Evolutionary conservation across 2,797 vertebrate species (phyloP), one percentile per base, ranked within the genome.

Genomic region (Lutjanus campechanus): DNA sequence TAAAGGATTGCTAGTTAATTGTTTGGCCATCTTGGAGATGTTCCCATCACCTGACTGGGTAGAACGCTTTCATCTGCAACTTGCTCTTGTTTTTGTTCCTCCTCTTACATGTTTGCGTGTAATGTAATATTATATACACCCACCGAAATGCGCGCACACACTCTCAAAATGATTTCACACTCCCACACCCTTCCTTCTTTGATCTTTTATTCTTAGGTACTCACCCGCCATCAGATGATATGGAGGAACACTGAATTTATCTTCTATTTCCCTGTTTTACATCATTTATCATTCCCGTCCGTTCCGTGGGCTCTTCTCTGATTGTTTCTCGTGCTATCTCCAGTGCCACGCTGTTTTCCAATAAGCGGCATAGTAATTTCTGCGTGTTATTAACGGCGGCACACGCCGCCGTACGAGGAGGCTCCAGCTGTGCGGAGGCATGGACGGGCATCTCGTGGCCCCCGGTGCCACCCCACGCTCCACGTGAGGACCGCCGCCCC

Each of bases 281-380:
- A 78, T 88, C 62, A 86, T 89, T 89, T 77, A 84, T 90, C 81
- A 70, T 44, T 53, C 55, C 65, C 47, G 46, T 69, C 79, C 22
- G 2, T 64, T 79, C 64, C 15, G 77, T 76, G 55, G 59, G 69
- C 83, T 85, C 62, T 80, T 85, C 78, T 82, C 82, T 77, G 88
- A 88, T 86, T 86, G 88, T 93, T 92, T 91, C 88, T 89, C 83
- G 69, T 85, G 86, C 70, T 29, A 91, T 93, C 89, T 91, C 83
- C 82, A 81, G 68, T 73, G 81, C 79, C 87, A 16, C 58, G 88
- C 89, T 89, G 88, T 80, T 92, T 93, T 93, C 77, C 91, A 91
- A 94, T 93, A 94, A 92, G 88, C 81, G 11, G 74, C 67, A 54
- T 85, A 85, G 90, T 88, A 79, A 91, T 88, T 89, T 87, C 77